A percentile compares a stretch with the other conserved stretches of the same genome.
phyloP scores from a whole-genome alignment of 2,797 vertebrate species.

The Prionace glauca region DNA sequence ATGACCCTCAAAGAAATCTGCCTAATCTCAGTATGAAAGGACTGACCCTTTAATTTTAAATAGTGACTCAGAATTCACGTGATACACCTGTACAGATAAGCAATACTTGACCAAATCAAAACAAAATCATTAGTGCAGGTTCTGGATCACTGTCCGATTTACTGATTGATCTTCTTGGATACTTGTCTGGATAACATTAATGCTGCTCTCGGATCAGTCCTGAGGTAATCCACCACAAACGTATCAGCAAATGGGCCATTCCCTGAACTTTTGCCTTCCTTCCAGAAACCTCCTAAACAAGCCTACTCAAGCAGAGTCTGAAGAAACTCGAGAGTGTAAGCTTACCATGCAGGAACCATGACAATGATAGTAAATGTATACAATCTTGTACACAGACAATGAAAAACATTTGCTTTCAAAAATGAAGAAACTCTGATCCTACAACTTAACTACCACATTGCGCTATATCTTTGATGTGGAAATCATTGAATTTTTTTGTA shows the following conservation, averaged over 20 bases:
- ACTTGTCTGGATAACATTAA: neutral
- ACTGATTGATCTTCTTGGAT: neutral
- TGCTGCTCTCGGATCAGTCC: neutral
- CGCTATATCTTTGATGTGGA: neutral
- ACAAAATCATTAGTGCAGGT: neutral
- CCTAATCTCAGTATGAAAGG: no score
- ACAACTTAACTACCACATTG: neutral
- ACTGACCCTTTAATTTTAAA: no score
- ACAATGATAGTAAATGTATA: neutral
- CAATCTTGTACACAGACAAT: neutral
- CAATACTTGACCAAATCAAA: neutral
- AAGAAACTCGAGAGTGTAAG: neutral
- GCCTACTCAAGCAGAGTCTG: neutral
- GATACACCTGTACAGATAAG: neutral
- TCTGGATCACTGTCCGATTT: neutral
- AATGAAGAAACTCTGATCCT: neutral
- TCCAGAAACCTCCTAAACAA: neutral
- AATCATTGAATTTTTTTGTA: neutral
- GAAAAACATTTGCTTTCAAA: neutral
- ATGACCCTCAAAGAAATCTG: no score
- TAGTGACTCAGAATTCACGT: neutral
- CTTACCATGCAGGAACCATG: neutral
- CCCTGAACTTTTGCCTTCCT: neutral
- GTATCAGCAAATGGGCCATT: neutral
- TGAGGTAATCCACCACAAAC: neutral